Evolutionary conservation across 2,888 invertebrate genomes (phyloP).

Genomic region (Sthenelais limicola): DNA sequence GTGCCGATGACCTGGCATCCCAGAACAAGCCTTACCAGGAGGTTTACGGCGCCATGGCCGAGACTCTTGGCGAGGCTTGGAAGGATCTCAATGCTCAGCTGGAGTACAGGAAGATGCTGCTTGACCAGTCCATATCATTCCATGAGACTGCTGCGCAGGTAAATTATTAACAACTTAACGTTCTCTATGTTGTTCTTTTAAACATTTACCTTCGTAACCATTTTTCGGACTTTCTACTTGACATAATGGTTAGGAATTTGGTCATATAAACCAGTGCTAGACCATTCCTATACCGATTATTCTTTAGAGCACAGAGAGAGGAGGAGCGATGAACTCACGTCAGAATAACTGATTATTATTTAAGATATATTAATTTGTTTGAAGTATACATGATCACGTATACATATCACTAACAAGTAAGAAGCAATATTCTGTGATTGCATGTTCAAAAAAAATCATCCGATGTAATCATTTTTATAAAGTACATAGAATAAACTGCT

Average conservation of each 20-base stretch:
- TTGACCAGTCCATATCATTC: slow-evolving; percentile 85
- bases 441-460: no score
- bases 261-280: no score
- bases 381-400: no score
- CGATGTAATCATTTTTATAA: no score
- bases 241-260: no score
- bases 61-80: slow-evolving; percentile 79
- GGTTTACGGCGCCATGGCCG: slow-evolving; percentile 91
- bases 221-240: no score
- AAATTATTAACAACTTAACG: slow-evolving; percentile 48
- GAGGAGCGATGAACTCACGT: background rate
- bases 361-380: slow-evolving; percentile 4
- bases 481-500: no score
- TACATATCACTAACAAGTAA: no score
- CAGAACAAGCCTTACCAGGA: slow-evolving; percentile 79
- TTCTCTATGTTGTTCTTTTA: no score
- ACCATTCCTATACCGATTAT: background rate
- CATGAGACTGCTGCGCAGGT: slow-evolving; percentile 77
- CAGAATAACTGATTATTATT: background rate
- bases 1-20: slow-evolving; percentile 80
- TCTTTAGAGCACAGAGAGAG: background rate
- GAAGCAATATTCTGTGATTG: no score
- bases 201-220: no score
- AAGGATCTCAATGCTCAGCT: slow-evolving; percentile 85
- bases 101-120: slow-evolving; percentile 82